Evolutionary conservation across 2,888 invertebrate species (phyloP), one percentile per base, ranked within the genome.

Genomic region (Lampropteryx suffumata): DNA sequence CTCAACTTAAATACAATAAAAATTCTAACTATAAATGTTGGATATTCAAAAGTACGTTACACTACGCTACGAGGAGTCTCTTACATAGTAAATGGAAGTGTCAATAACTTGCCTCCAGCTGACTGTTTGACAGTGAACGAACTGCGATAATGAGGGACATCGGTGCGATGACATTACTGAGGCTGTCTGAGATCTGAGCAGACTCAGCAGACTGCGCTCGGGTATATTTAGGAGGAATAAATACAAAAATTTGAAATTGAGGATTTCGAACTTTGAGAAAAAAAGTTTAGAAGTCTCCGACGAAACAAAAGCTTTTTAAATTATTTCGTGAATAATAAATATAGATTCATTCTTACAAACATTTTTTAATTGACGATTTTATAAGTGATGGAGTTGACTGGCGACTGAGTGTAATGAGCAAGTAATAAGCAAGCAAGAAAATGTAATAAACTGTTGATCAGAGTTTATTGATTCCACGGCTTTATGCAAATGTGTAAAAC

Each of bases 71-170:
- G 24, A 24, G 7, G 42, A 36, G 32, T 32, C 27, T 28, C 37
- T 41, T 24, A 7, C 24, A 6, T 7, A 32, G 14, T 48, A 30
- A 42, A 42, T 43, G 37, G 44, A 30, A 35, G 55, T 49, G 62
- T 60, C 60, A 58, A 62, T 51, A 60, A 52, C 59, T 49, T 26
- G 37, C 36, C 44, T 35, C 40, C 59, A 56, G 61, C 53, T 57
- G 52, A 56, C 52, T 60, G 60, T 60, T 56, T 54, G 60, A 49
- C 57, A 57, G 62, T 56, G 62, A 60, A 62, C 49, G 62, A 62
- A 62, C 62, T 52, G 57, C 46, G 60, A 58, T 62, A 57, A 52
- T 55, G 50, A 33, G 56, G 59, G 56, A 62, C 62, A 54, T 49
- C 60, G 58, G 58, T 35, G 46, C 55, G 40, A 37, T 50, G 55